Percentiles rank a stretch among this genome's conserved stretches.
Evolutionary conservation across 2,113 vertebrate genomes (phyloP).

Genomic region (Cephalopterus ornatus): DNA sequence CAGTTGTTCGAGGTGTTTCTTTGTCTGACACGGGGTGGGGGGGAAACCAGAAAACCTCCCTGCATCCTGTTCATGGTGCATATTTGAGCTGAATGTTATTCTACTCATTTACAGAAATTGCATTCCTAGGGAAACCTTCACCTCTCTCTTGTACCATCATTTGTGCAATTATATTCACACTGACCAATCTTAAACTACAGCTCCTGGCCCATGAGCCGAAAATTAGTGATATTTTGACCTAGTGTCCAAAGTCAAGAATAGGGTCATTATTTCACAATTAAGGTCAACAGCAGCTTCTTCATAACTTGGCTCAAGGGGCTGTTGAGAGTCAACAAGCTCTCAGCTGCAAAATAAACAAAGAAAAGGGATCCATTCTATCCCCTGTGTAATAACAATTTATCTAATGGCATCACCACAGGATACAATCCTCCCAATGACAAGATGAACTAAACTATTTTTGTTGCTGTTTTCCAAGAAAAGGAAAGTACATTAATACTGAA

Average conservation of each 20-base stretch:
- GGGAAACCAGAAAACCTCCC: background rate
- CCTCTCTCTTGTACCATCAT: background rate
- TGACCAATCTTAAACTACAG: background rate
- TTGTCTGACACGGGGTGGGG: background rate
- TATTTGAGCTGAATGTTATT: background rate
- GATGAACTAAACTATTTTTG: background rate
- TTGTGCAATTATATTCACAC: background rate
- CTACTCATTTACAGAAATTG: background rate
- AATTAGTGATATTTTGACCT: background rate
- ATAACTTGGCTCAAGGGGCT: background rate
- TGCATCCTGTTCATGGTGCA: background rate
- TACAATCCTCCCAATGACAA: background rate
- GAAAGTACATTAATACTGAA: background rate
- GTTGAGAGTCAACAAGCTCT: background rate
- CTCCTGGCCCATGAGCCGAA: background rate
- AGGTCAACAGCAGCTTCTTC: background rate
- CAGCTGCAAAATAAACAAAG: background rate
- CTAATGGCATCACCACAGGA: background rate
- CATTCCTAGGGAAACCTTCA: constrained; percentile 41
- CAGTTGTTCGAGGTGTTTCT: too few relatives aligned
- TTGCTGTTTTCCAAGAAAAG: background rate
- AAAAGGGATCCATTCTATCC: background rate
- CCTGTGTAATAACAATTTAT: background rate
- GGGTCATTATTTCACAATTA: background rate
- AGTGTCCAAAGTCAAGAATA: background rate